These are phyloP conservation scores for Stictocephala bisonia DNA, from an alignment of 2,888 invertebrate genomes.

Conservation along the genomic window DNA sequence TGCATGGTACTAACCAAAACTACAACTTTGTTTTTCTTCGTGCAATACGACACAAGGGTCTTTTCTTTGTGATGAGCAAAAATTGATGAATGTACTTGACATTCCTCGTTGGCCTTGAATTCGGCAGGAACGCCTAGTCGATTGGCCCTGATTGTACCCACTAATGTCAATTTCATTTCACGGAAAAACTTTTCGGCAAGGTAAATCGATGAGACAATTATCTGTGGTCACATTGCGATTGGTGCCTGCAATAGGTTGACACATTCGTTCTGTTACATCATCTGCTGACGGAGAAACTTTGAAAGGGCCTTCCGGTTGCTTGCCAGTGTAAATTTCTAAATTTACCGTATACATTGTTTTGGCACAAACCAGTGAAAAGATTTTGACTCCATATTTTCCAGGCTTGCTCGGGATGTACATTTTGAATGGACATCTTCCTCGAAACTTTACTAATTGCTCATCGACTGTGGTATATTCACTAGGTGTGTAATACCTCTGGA, in stretches of 20 bases:
- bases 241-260: constrained; percentile 44
- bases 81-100: no score
- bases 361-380: constrained; percentile 47
- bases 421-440: constrained; percentile 34
- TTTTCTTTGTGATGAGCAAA: no score
- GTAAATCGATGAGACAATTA: constrained; percentile 53
- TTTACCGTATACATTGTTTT: constrained; percentile 43
- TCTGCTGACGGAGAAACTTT: constrained; percentile 33
- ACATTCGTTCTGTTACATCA: constrained; percentile 46
- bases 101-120: no score
- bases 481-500: background rate
- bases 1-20: no score
- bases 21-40: no score
- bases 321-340: constrained; percentile 49
- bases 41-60: no score
- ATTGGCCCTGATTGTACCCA: constrained; percentile 48
- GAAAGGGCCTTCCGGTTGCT: constrained; percentile 48
- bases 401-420: constrained; percentile 47
- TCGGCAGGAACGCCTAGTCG: no score
- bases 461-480: constrained; percentile 34
- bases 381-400: constrained; percentile 50
- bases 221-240: constrained; percentile 52
- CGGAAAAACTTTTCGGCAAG: constrained; percentile 52
- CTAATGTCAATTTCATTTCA: constrained; percentile 50
- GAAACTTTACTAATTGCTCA: constrained; percentile 36